phyloP scores from a whole-genome alignment of 2,888 invertebrate species.

The Ceriagrion tenellum region DNA sequence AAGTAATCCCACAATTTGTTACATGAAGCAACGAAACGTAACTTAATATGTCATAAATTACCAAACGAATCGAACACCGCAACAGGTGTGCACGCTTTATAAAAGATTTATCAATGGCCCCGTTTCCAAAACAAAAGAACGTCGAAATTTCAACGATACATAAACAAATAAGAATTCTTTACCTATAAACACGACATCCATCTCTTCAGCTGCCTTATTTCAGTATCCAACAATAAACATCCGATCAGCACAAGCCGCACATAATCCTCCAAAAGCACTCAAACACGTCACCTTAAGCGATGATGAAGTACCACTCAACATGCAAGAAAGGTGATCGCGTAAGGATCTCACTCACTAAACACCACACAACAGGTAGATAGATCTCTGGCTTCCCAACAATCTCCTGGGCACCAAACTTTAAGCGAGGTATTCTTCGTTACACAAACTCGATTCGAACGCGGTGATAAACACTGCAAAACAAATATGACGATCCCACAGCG shows the following conservation, averaged over 20 bases:
- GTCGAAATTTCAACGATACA: neutral
- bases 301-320: conserved; percentile 19
- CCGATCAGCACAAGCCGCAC: neutral
- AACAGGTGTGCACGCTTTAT: neutral
- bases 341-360: neutral
- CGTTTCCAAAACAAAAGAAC: conserved; percentile 4
- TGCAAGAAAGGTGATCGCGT: neutral
- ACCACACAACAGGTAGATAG: conserved; percentile 31
- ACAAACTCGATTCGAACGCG: neutral
- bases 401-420: neutral
- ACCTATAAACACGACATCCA: conserved; percentile 35
- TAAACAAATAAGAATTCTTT: neutral
- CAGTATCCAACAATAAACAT: neutral
- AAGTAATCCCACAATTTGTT: neutral
- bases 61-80: neutral
- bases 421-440: neutral
- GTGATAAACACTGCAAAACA: neutral
- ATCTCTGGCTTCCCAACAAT: neutral
- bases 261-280: neutral
- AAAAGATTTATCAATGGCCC: neutral
- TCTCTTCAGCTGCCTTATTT: neutral
- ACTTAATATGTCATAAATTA: neutral
- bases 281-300: conserved; percentile 16
- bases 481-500: neutral
- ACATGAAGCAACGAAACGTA: neutral